Base-by-base conservation (phyloP, 2,113 vertebrate species). In the Cyanistes caeruleus region DNA sequence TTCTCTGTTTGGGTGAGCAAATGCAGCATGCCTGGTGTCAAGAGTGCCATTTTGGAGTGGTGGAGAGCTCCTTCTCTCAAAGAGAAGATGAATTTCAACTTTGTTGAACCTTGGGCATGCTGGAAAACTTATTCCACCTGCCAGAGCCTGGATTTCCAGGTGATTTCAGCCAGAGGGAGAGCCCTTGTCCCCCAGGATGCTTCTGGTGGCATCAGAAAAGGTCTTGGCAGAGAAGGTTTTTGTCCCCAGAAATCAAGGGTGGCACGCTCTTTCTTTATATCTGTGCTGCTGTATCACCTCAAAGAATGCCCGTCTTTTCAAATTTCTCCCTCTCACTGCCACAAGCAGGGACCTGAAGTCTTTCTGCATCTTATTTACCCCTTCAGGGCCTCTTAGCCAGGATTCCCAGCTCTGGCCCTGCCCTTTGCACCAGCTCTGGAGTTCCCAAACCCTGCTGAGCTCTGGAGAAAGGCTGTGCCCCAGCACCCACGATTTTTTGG, bases 71-170 rank as follows among this genome's bases (percentile, higher is more conserved):
- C 20, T 1, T 7, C 3, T 33, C 23, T 37, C 15, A 28, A 43
- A 55, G 30, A 62, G 35, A 48, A 67, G 39, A 67, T 24, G 28
- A 77, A 35, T 44, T 43, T 51, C 39, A 30, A 44, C 20, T 77
- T 77, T 56, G 15, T 23, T 46, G 35, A 15, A 2, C 11, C 30
- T n/a, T 19, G 58, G 55, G 1, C 0, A 0, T 17, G 24, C 6
- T 89, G 48, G 52, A 52, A 39, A 31, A 6, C 18, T 16, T 11
- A 13, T 73, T 67, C 11, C 63, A 35, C 56, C 39, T 89, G 35
- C 15, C 74, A 63, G 68, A 78, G 44, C 30, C 35, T 39, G 15
- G 48, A 41, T 23, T 37, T 46, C 9, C 20, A 13, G 13, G 24
- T 2, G n/a, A 22, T 52, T 46, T 33, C 37, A 73, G 3, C 5